Evolutionary conservation across 37 sponge, comb jelly and placozoan species (phyloP).

Genomic region (Beroe ovata): DNA sequence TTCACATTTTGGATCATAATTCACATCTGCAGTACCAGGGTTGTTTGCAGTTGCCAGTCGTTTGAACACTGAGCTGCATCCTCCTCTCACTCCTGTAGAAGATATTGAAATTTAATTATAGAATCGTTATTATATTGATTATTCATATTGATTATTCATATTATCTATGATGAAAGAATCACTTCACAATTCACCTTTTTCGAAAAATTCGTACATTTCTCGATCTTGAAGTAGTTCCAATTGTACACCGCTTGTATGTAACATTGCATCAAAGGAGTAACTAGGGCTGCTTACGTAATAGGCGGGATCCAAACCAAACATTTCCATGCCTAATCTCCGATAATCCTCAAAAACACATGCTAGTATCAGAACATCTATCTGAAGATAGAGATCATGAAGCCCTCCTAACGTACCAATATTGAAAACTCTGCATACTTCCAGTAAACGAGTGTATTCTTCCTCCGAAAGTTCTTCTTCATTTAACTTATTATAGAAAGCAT

Average conservation of each 20-base stretch:
- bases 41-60: conserved; percentile 3
- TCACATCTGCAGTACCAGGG: background rate
- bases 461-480: conserved; percentile 30
- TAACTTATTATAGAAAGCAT: conserved; percentile 42
- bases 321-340: conserved; percentile 6
- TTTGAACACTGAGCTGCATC: conserved; percentile 5
- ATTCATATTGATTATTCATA: too few relatives aligned
- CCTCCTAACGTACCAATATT: background rate
- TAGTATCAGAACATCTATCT: conserved; percentile 1
- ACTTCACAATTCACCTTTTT: too few relatives aligned
- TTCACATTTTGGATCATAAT: background rate
- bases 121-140: too few relatives aligned
- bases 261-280: conserved; percentile 16
- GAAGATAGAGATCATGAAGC: conserved; percentile 3
- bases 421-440: background rate
- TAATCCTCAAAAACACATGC: conserved; percentile 18
- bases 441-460: background rate
- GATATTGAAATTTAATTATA: too few relatives aligned
- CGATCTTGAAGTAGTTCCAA: background rate
- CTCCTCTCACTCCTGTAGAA: background rate
- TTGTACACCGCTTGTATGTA: background rate
- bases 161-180: too few relatives aligned
- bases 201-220: conserved; percentile 12
- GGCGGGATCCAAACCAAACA: background rate
- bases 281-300: conserved; percentile 36